Base-by-base conservation (phyloP, 2,113 vertebrate genomes). In the Tricholaema leucomelas region DNA sequence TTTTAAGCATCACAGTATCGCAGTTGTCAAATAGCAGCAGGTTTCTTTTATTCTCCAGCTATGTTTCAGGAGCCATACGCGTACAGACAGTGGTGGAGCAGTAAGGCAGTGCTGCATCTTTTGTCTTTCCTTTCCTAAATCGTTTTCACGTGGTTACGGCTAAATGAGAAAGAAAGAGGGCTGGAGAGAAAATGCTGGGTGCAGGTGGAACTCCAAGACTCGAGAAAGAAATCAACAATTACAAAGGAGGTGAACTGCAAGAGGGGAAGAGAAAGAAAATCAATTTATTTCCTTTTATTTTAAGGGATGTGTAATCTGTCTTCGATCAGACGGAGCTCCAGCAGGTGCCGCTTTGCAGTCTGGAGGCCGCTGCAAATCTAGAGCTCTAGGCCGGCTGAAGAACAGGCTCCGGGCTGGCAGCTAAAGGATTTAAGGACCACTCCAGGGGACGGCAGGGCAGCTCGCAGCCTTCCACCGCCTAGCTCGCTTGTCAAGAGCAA, bases 11-110 rank as follows among this genome's bases (percentile, higher is more conserved):
- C 94, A 95, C 95, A 97, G 94, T 94, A 97, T 97, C 91, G 55
- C 90, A 97, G 92, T 82, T 96, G 90, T 92, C 90, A 93, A 42
- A 83, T 25, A 83, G 91, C 94, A 97, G 96, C 85, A 81, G 81
- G 78, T 86, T 92, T 91, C 76, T 90, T 81, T 82, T 88, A 65
- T 84, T 90, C 87, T 85, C 81, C 64, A 19, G 59, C 79, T 96
- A 52, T 17, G 10, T 80, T 94, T 80, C 31, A 81, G 81, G 69
- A 94, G 80, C 95, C 95, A 40, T 82, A 75, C 38, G 35, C 44
- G 36, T 91, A 96, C 44, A 91, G 74, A 80, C 42, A 6, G 21
- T 59, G 91, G 81, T 93, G 91, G 87, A 92, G 55, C 25, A 10
- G 36, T 88, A 81, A 88, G 75, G n/a, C 50, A 94, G 42, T 42